Conservation (phyloP, 2,797 vertebrate genomes). For the Falco rusticolus region DNA sequence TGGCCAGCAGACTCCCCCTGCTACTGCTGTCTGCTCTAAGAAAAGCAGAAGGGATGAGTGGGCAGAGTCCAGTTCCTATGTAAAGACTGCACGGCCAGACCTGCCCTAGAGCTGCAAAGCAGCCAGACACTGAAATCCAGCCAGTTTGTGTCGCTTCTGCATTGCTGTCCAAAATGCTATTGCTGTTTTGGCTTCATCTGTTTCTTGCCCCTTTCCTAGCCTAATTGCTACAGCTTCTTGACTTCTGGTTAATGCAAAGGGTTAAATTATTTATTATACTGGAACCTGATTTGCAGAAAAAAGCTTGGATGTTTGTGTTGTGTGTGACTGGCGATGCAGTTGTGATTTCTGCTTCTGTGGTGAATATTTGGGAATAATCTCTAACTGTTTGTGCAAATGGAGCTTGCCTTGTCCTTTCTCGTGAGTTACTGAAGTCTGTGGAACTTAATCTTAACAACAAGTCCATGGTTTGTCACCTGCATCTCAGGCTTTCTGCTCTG, state of each 20-base stretch:
- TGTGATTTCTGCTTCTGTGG: not conserved
- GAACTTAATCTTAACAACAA: not conserved
- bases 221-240: not conserved
- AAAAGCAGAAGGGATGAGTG: not conserved
- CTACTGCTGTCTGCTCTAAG: not conserved
- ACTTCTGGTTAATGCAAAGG: not conserved
- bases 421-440: not conserved
- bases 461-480: rapidly evolving
- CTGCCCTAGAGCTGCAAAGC: constrained; percentile 16
- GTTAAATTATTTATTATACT: not conserved
- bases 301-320: not conserved
- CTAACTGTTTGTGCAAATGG: not conserved
- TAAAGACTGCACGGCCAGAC: not conserved
- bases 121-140: constrained; percentile 15
- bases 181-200: not conserved
- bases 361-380: constrained; percentile 16
- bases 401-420: not conserved
- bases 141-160: not conserved
- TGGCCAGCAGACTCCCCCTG: not conserved
- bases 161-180: not conserved
- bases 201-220: not conserved
- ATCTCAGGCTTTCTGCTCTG: not conserved
- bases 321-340: not conserved
- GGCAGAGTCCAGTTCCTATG: not conserved
- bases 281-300: not conserved